phyloP scores from a whole-genome alignment of 64 coral and sea anemone genomes.

The Pocillopora damicornis region DNA sequence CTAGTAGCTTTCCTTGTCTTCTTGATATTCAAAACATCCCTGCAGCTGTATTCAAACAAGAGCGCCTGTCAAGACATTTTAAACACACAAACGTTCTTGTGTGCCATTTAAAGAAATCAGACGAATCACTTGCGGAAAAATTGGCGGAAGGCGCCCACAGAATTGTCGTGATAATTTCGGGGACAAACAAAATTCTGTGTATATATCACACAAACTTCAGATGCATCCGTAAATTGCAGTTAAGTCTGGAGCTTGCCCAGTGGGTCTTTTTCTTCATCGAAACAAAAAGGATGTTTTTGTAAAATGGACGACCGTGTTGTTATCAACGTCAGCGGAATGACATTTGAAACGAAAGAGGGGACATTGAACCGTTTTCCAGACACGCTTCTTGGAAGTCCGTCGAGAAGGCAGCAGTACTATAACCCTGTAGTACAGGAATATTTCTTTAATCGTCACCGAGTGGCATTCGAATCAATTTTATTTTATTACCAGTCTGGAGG shows the following conservation, averaged over 20 bases:
- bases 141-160: not conserved
- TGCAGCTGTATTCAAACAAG: conserved; percentile 22
- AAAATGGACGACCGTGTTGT: conserved; percentile 79
- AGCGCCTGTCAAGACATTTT: not conserved
- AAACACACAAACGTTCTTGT: not conserved
- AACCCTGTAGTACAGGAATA: conserved; percentile 58
- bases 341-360: conserved; percentile 77
- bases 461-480: conserved; percentile 91
- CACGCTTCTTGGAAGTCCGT: conserved; percentile 77
- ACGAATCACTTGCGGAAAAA: not conserved
- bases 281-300: not conserved
- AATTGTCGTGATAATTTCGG: not conserved
- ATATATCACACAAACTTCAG: not conserved
- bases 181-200: not conserved
- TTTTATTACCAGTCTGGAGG: conserved; percentile 98
- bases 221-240: not conserved
- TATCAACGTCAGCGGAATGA: conserved; percentile 94
- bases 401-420: conserved; percentile 76
- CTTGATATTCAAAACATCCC: conserved; percentile 16
- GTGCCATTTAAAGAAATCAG: not conserved
- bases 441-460: conserved; percentile 89
- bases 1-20: not conserved
- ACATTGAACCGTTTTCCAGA: conserved; percentile 82
- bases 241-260: not conserved
- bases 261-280: not conserved